Base-by-base conservation (phyloP, 1,140 invertebrate genomes). In the Drosophila bocqueti region DNA sequence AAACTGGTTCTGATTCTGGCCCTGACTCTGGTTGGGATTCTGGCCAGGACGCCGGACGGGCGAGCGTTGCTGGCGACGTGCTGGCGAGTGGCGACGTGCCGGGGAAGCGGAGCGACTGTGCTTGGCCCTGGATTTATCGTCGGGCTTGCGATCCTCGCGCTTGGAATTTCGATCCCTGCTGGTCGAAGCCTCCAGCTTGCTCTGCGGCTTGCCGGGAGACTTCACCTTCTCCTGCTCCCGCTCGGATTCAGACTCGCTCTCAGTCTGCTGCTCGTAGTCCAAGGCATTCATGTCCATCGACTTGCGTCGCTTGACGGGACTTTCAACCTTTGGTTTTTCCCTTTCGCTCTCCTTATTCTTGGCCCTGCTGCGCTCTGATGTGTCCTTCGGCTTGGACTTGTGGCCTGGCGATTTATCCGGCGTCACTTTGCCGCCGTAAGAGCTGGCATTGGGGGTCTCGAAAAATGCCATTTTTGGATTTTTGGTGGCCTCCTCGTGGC, bases 401-500 rank as follows among this genome's bases (percentile, higher is more conserved):
- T 64, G 54, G 11, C 71, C 71, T n/a, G 50, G 47, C 1, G 85
- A 72, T 4, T 74, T 82, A 2, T 91, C 79, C 3, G 89, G 60
- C 8, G 90, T 72, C 26, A 89, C 49, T 40, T 87, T 86, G 24
- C 73, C 62, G 42, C 93, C 93, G 38, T 92, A 89, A 0, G 86
- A 82, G 18, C 91, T 91, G 69, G 92, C 91, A 42, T 94, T 93
- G 3, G 83, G 59, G 8, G 93, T 71, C 66, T 93, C 91, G 54
- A 91, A 93, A 31, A 78, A 93, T 0, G 92, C 92, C 60, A 49
- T 92, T 43, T 93, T 93, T 0, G 83, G 79, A 76, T 91, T 81
- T 50, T 91, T 87, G 29, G 85, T 77, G 49, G 83, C 79, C 76
- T 95, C 94, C 73, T 94, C 94, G 77, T 95, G 95, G 5, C 95